Evolutionary conservation across 2,113 vertebrate species (phyloP).

Genomic region (Zingel zingel): DNA sequence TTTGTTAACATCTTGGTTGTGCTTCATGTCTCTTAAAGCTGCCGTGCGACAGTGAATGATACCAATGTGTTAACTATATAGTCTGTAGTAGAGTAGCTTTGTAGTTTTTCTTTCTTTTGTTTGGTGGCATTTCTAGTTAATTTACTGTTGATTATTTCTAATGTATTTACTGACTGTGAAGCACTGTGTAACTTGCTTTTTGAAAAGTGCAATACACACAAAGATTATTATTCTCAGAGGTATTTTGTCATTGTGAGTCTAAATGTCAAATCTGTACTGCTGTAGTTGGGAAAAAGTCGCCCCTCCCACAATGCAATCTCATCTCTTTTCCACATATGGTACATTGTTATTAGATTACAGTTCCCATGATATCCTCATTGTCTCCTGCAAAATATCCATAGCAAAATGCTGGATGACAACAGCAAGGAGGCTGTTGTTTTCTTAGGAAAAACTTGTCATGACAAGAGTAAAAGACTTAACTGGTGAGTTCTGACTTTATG

Average conservation of each 20-base stretch:
- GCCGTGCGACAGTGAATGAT: conserved; percentile 25
- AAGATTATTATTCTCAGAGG: conserved; percentile 65
- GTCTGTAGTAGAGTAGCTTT: conserved; percentile 7
- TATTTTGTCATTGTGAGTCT: conserved; percentile 71
- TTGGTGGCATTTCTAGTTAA: conserved; percentile 59
- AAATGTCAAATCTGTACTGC: conserved; percentile 68
- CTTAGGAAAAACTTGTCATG: conserved; percentile 44
- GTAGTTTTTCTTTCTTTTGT: conserved; percentile 28
- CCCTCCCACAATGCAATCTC: conserved; percentile 58
- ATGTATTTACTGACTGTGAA: conserved; percentile 62
- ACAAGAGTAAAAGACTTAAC: conserved; percentile 1
- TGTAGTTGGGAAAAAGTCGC: conserved; percentile 41
- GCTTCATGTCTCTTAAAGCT: conserved; percentile 23
- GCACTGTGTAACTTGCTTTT: conserved; percentile 63
- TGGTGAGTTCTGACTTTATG: conserved; percentile 3
- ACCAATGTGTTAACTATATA: conserved; percentile 17
- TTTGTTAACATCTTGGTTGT: not conserved
- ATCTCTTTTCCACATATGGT: conserved; percentile 65
- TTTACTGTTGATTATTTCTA: conserved; percentile 57
- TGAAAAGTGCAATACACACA: conserved; percentile 68
- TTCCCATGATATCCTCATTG: conserved; percentile 58
- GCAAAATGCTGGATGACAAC: conserved; percentile 43
- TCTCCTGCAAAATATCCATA: conserved; percentile 53
- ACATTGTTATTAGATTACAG: conserved; percentile 72
- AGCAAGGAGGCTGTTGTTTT: conserved; percentile 30